Percentiles rank a stretch among this genome's conserved stretches.
Conservation (phyloP, 2,113 vertebrate species). For the Megaceryle torquata region DNA sequence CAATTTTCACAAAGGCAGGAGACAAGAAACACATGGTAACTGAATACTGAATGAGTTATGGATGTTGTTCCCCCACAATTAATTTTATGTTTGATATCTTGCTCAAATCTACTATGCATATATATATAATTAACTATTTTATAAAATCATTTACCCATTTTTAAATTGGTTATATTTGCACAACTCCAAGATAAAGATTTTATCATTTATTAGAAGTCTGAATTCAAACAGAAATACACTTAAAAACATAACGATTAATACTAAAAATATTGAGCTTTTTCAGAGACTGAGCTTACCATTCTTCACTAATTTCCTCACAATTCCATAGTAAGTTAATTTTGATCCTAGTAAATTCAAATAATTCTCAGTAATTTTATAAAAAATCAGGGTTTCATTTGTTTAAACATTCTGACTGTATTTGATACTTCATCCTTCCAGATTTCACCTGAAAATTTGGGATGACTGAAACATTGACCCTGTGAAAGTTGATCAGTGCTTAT, state of each 20-base stretch:
- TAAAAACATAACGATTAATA: neutral
- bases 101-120: neutral
- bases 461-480: neutral
- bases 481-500: neutral
- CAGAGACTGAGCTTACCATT: neutral
- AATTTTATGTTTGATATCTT: slow-evolving; percentile 22
- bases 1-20: slow-evolving; percentile 21
- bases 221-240: neutral
- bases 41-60: neutral
- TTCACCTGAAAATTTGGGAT: neutral
- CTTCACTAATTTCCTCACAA: slow-evolving; percentile 1
- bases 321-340: neutral
- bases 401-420: neutral
- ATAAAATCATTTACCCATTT: neutral
- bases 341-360: neutral
- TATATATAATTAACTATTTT: slow-evolving; percentile 35
- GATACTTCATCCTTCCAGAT: slow-evolving; percentile 14
- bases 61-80: neutral
- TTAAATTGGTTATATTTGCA: neutral
- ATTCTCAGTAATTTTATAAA: neutral
- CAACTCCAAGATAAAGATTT: neutral
- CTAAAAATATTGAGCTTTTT: neutral
- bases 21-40: neutral
- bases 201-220: neutral
- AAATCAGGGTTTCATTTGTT: neutral